Percentiles rank a stretch among this genome's conserved stretches.
Evolutionary conservation across 2,113 vertebrate species (phyloP).

Genomic region (Centropristis striata): DNA sequence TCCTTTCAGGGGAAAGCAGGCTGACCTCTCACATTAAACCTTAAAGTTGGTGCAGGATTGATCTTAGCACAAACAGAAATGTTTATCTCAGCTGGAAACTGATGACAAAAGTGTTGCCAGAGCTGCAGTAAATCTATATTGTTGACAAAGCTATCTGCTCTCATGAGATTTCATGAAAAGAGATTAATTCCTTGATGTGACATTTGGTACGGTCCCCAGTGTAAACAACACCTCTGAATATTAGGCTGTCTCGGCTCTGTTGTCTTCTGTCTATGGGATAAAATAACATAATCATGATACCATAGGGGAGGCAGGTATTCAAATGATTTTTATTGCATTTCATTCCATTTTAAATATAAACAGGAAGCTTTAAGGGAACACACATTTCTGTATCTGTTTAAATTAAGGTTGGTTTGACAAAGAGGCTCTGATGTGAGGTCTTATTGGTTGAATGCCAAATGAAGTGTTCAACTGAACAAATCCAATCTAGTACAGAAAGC

Average conservation of each 20-base stretch:
- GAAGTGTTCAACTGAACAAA: neutral
- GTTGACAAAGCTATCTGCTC: neutral
- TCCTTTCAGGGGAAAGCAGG: neutral
- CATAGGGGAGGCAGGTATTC: too few relatives aligned
- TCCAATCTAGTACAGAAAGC: neutral
- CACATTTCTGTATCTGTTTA: neutral
- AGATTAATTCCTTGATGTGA: neutral
- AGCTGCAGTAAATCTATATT: neutral
- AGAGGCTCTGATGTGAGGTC: neutral
- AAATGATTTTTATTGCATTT: too few relatives aligned
- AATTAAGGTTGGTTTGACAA: neutral
- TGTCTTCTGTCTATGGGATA: too few relatives aligned
- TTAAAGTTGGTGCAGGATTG: neutral
- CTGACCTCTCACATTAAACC: neutral
- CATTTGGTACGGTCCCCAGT: too few relatives aligned
- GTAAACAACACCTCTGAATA: too few relatives aligned
- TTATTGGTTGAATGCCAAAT: neutral
- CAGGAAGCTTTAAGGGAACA: too few relatives aligned
- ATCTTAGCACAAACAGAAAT: neutral
- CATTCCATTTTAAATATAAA: too few relatives aligned
- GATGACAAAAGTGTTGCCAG: constrained; percentile 1
- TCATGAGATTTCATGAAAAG: neutral
- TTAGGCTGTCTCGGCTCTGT: too few relatives aligned
- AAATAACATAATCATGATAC: too few relatives aligned
- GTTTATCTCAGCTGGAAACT: neutral